Evolutionary conservation across 1,140 invertebrate genomes (phyloP), one percentile per base, ranked within the genome.

Genomic region (Philaenus spumarius): DNA sequence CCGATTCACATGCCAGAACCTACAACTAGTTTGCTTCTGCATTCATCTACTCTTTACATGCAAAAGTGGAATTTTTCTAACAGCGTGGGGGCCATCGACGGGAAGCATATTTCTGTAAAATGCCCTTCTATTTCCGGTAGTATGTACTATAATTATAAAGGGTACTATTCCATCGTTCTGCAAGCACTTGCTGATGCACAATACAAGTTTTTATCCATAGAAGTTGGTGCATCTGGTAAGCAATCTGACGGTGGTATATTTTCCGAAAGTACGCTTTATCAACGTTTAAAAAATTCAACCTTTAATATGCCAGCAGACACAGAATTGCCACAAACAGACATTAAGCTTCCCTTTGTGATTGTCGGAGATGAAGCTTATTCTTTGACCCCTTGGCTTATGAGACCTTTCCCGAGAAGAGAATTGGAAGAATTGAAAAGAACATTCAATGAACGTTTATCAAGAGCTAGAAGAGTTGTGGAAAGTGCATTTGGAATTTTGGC

Each of bases 401-500:
- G 76, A 57, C 76, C 75, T 15, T 79, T 70, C 64, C 57, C 68
- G 51, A 68, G 69, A 50, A 60, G 68, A 22, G 65, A 69, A 61
- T n/a, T 73, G n/a, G 57, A 58, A 43, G 59, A 63, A 47, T 59
- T 60, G 57, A 50, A 71, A 69, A 59, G 66, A 48, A 60, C 71
- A 51, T 76, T 70, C 58, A 75, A 75, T 57, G 68, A 74, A 62
- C 54, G 65, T 11, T 26, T 75, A 17, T 74, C 67, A 37, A 60
- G 68, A 53, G 68, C 69, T 30, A 58, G 72, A 15, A 66, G 70
- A 61, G 66, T 73, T 19, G 69, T 77, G 4, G 78, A 80, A 69
- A 79, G 78, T 67, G 70, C 69, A 1, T 80, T 80, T 67, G 77
- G 77, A 15, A 77, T 80, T 53, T 20, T 53, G 23, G 26, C 20